Evolutionary conservation across 2,888 invertebrate genomes (phyloP), one percentile per base, ranked within the genome.

Genomic region (Amphipoea lucens): DNA sequence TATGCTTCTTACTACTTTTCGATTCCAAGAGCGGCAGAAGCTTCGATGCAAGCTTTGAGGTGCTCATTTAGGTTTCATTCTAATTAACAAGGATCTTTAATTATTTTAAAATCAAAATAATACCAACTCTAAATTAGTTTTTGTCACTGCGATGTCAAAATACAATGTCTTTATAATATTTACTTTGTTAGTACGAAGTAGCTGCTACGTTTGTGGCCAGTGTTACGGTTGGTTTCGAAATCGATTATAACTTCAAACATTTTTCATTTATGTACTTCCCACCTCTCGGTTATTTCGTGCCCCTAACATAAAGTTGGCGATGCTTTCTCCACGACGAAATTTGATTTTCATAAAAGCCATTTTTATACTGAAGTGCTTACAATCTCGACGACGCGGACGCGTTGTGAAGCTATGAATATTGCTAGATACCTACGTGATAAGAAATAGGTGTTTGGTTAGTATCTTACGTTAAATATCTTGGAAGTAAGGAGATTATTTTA

Each of bases 271-370:
- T 29, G 11, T 36, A 29, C 17, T 36, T 76, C 3, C 23, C 36
- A 75, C 29, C 36, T 76, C 48, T 48, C 20, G 40, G 57, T 73
- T 73, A 74, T 76, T 76, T 77, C 63, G 74, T 72, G 78, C 12
- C 68, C 48, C 69, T 63, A 75, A 79, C 57, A 68, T 75, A 69
- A 77, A 82, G 82, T 81, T 81, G 74, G 78, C 73, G 84, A 82
- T 82, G 83, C 78, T 83, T 79, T 78, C 82, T 75, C 76, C 74
- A 76, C 83, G 80, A 81, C 78, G 86, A 87, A 90, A 91, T 91
- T 90, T 85, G 88, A 91, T 91, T 90, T 91, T 85, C 85, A 87
- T 87, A 87, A 87, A 89, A 90, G 81, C 84, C 82, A 87, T 86
- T 89, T 87, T 85, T 85, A 81, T 82, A 75, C 63, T 63, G 62